Conservation (phyloP, 2,113 vertebrate genomes). For the Bos indicus region DNA sequence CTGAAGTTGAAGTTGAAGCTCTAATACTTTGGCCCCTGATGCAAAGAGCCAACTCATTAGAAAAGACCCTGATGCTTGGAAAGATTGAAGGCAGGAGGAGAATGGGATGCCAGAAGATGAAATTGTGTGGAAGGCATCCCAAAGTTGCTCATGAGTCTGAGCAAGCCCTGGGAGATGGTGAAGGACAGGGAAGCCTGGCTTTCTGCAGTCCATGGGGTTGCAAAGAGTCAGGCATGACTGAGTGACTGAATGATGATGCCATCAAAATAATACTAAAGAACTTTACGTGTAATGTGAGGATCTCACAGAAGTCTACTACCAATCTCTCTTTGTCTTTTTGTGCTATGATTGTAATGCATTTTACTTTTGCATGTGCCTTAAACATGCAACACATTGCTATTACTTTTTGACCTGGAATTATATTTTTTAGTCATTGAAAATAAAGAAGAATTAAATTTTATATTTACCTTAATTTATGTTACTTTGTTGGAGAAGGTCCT, state of each 20-base stretch:
- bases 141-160: background rate
- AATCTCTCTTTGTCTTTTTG: background rate
- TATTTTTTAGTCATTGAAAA: background rate
- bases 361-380: background rate
- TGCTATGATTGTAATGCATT: background rate
- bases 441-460: background rate
- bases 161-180: background rate
- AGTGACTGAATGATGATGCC: background rate
- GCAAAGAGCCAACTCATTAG: background rate
- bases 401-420: background rate
- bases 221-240: background rate
- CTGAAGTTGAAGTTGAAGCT: background rate
- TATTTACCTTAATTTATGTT: background rate
- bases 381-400: background rate
- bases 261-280: background rate
- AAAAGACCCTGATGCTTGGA: background rate
- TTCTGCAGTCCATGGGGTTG: background rate
- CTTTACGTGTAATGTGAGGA: background rate
- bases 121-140: background rate
- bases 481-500: background rate
- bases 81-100: background rate
- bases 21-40: background rate
- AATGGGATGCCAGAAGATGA: background rate
- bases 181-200: background rate
- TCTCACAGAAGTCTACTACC: background rate